phyloP scores from a whole-genome alignment of 2,888 invertebrate genomes.

The Nowickia ferox region DNA sequence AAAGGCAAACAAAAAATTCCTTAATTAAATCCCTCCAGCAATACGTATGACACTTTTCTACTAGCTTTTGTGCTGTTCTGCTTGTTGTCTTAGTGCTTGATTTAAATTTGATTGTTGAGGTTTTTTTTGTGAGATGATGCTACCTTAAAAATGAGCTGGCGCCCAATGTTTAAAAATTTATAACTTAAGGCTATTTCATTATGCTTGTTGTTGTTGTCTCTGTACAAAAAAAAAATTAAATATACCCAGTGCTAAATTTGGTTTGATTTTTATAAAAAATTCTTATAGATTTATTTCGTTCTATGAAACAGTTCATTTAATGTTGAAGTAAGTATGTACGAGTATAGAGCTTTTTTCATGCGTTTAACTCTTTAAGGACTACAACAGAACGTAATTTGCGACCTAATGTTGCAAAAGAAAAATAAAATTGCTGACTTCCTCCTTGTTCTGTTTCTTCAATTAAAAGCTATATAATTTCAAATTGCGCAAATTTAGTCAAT shows the following conservation, averaged over 20 bases:
- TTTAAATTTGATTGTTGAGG: constrained; percentile 3
- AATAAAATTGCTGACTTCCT: too few species aligned
- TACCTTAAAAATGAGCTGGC: constrained; percentile 59
- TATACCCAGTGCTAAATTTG: constrained; percentile 41
- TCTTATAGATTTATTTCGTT: constrained; percentile 2
- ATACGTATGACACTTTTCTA: constrained; percentile 49
- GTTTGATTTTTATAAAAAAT: constrained; percentile 6
- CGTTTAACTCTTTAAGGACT: neutral
- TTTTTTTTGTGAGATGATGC: constrained; percentile 6
- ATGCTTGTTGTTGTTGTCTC: constrained; percentile 15
- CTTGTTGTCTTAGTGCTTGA: constrained; percentile 13
- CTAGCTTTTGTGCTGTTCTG: constrained; percentile 26
- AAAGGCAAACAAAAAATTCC: constrained; percentile 20
- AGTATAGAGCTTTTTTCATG: neutral
- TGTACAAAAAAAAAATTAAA: constrained; percentile 32
- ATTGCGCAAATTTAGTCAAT: too few species aligned
- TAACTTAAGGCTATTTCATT: constrained; percentile 41
- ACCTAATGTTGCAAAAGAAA: too few species aligned
- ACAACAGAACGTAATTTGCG: too few species aligned
- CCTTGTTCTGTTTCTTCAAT: too few species aligned
- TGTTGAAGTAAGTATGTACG: neutral
- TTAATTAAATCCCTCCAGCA: constrained; percentile 44
- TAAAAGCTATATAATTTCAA: too few species aligned
- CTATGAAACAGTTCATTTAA: constrained; percentile 29
- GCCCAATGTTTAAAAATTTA: constrained; percentile 40